A percentile compares a stretch with the other conserved stretches of the same genome.
phyloP scores from a whole-genome alignment of 2,797 vertebrate genomes.

The Argyrosomus regius region DNA sequence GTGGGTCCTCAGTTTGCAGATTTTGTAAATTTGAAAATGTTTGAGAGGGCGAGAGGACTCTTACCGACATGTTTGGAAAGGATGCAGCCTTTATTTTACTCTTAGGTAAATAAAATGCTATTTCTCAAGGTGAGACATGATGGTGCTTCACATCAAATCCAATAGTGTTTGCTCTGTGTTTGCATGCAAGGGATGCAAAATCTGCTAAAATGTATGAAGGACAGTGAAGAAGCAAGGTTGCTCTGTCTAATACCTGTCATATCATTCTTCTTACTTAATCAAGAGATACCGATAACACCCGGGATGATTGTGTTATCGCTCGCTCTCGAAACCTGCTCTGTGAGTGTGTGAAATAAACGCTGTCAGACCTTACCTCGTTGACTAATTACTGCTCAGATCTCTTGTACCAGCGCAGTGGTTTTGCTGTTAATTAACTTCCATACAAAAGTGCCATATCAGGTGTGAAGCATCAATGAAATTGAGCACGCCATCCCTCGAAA shows the following conservation, averaged over 20 bases:
- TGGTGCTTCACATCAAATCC: neutral
- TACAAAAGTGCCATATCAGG: neutral
- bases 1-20: neutral
- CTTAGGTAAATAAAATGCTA: neutral
- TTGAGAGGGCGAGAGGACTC: neutral
- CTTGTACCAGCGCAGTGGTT: neutral
- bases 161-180: neutral
- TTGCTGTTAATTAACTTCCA: neutral
- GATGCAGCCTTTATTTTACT: neutral
- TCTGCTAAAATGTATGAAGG: neutral
- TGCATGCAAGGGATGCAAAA: neutral
- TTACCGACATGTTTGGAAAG: neutral
- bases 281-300: neutral
- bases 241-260: neutral
- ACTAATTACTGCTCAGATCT: neutral
- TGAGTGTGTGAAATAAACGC: neutral
- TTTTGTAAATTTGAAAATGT: neutral
- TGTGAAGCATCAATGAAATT: neutral
- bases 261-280: neutral
- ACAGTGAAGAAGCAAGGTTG: neutral
- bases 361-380: neutral
- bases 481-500: too few species aligned
- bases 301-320: too few species aligned
- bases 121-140: neutral
- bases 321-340: neutral